A percentile compares a stretch with the other conserved stretches of the same genome.
Evolutionary conservation across 2,888 invertebrate species (phyloP).

Genomic region (Melinopterus prodromus): DNA sequence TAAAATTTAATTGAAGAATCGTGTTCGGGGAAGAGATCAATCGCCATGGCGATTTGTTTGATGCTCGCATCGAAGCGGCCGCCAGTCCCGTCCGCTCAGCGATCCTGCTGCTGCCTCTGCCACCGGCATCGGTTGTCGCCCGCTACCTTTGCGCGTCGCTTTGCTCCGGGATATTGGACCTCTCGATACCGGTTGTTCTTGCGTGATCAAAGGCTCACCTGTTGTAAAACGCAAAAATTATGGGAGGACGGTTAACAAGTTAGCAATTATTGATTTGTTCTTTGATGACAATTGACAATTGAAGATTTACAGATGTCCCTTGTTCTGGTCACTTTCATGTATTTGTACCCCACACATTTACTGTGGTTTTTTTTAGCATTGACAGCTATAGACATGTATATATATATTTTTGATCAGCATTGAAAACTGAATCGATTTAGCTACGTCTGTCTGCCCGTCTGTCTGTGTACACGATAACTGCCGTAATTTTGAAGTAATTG

Average conservation of each 20-base stretch:
- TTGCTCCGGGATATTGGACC: not conserved
- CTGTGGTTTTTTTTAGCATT: no score
- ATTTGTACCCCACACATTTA: no score
- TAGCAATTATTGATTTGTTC: not conserved
- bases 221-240: not conserved
- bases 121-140: slow-evolving; percentile 10
- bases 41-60: slow-evolving; percentile 29
- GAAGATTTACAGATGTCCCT: no score
- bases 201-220: not conserved
- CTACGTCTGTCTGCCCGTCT: no score
- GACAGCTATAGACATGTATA: no score
- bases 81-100: not conserved
- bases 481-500: no score
- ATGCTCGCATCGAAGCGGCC: not conserved
- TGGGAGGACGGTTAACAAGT: not conserved
- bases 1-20: slow-evolving; percentile 39
- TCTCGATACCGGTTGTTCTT: not conserved
- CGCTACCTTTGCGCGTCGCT: slow-evolving; percentile 6
- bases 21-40: slow-evolving; percentile 36
- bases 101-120: not conserved
- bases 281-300: not conserved
- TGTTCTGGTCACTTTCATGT: no score
- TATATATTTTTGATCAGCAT: no score
- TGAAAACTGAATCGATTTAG: no score
- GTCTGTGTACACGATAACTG: no score